A percentile compares a stretch with the other conserved stretches of the same genome.
Conservation (phyloP, 2,113 vertebrate genomes). For the Myiozetetes cayanensis region DNA sequence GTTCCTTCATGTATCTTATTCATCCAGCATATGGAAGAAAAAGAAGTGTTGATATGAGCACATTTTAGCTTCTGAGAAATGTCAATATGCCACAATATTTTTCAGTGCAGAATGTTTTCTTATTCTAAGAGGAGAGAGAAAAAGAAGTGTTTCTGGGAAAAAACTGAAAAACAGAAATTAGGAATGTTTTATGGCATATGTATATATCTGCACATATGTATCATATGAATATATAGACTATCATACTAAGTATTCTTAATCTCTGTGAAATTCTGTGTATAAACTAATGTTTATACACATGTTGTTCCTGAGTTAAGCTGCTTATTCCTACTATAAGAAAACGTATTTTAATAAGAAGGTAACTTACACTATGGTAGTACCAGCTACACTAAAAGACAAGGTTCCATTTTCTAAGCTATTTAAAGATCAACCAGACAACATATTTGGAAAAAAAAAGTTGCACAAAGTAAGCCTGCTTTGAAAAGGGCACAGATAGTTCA, state of each 20-base stretch:
- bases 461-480: not conserved
- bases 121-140: not conserved
- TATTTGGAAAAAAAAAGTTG: not conserved
- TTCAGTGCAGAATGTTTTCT: not conserved
- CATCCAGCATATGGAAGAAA: not conserved
- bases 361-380: not conserved
- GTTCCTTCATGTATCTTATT: not conserved
- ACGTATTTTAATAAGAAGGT: not conserved
- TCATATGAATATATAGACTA: not conserved
- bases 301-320: not conserved
- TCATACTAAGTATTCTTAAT: not conserved
- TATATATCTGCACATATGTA: not conserved
- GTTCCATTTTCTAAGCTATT: not conserved
- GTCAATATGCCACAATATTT: not conserved
- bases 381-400: not conserved
- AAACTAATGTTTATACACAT: not conserved
- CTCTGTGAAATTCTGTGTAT: not conserved
- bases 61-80: constrained; percentile 22
- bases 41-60: not conserved
- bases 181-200: not conserved
- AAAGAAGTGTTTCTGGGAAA: not conserved
- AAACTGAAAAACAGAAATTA: not conserved
- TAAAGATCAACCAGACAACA: not conserved
- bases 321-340: not conserved
- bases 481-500: not conserved